Base-by-base conservation (phyloP, 1,140 invertebrate species). In the Calycopis cecrops region DNA sequence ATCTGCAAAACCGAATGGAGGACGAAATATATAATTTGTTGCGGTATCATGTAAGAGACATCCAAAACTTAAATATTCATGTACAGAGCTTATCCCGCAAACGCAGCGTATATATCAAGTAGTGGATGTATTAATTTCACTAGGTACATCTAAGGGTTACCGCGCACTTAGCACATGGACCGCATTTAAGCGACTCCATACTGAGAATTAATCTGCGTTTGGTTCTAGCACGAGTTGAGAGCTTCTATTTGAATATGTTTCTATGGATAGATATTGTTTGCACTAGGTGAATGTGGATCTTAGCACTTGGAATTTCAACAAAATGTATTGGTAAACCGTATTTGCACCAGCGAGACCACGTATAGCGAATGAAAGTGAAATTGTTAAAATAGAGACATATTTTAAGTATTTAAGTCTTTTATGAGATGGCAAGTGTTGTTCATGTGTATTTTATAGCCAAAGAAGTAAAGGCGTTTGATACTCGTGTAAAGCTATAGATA, bases 61-160 rank as follows among this genome's bases (percentile, higher is more conserved):
- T 21, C 28, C 51, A n/a, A 42, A 50, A 59, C 42, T 67, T 61
- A 64, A 69, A 70, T 67, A 70, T 70, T 64, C 67, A 70, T 70
- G 62, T 60, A 47, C 44, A 47, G 60, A 44, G 60, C 68, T 63
- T 65, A 66, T 63, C 55, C 59, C 49, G 51, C 50, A 52, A 58
- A 52, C 55, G 48, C 49, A 48, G 17, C 47, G 44, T 40, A 50
- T 35, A 50, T 50, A 14, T 50, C 48, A 35, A 33, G 21, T 33
- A 50, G n/a, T 50, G 48, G 48, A 50, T 50, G 33, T 35, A 50
- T 33, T 50, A 50, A 37, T 35, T 35, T 35, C 35, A 50, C 33
- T 34, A 35, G 34, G 35, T 50, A 50, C 33, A 33, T 12, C 9
- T 44, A 44, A 44, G 40, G 40, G 40, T 14, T 16, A 16, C 14